Percentiles rank a stretch among this genome's conserved stretches.
Conservation (phyloP, 2,888 invertebrate species). For the Lamellibrachia columna region DNA sequence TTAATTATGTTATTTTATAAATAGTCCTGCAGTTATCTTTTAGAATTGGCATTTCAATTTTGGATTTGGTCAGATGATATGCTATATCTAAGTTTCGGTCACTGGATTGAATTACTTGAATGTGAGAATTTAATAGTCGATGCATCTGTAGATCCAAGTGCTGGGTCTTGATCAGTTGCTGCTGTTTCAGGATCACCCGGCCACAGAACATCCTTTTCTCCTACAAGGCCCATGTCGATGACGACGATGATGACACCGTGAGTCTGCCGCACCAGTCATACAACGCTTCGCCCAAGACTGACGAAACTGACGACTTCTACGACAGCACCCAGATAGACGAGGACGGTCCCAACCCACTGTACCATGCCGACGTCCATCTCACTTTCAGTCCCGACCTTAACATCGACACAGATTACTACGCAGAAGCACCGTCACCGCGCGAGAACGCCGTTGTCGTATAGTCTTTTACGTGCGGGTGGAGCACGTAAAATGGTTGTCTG, state of each 20-base stretch:
- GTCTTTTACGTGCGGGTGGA: not conserved
- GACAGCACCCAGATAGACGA: conserved; percentile 37
- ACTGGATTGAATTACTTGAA: no score
- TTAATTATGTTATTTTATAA: no score
- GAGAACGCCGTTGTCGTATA: not conserved
- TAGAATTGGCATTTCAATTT: no score
- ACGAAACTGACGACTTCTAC: conserved; percentile 24
- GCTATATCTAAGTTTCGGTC: no score
- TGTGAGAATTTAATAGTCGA: no score
- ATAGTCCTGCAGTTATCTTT: no score
- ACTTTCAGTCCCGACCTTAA: conserved; percentile 29
- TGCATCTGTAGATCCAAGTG: no score
- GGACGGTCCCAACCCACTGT: conserved; percentile 38
- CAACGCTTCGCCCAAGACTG: conserved; percentile 24
- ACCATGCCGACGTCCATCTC: conserved; percentile 27
- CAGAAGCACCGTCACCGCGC: not conserved
- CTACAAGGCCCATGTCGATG: conserved; percentile 82
- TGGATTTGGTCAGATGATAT: no score
- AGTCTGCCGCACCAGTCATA: conserved; percentile 74
- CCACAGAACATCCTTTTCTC: conserved; percentile 72
- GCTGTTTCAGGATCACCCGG: conserved; percentile 30
- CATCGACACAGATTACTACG: conserved; percentile 32
- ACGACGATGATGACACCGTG: conserved; percentile 80
- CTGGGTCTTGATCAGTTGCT: not conserved
- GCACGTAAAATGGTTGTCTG: no score